phyloP scores from a whole-genome alignment of 2,888 invertebrate genomes.

The Cephonodes hylas region DNA sequence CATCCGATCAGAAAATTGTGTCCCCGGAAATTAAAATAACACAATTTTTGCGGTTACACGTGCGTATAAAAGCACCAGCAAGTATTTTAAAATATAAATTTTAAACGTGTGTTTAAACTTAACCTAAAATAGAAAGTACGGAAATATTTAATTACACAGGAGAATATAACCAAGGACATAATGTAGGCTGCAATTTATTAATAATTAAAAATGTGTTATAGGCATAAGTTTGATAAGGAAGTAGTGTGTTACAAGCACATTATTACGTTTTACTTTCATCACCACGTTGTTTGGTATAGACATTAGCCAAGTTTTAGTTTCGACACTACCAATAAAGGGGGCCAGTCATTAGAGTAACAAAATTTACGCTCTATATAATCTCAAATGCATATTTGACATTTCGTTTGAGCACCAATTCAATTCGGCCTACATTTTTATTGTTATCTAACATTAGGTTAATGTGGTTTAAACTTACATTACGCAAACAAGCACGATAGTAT shows the following conservation, averaged over 20 bases:
- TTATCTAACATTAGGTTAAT: slow-evolving; percentile 28
- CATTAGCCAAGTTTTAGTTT: slow-evolving; percentile 42
- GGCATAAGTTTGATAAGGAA: not conserved
- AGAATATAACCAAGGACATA: not conserved
- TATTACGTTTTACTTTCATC: slow-evolving; percentile 30
- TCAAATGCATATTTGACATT: slow-evolving; percentile 28
- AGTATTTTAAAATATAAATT: not conserved
- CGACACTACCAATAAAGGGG: slow-evolving; percentile 36
- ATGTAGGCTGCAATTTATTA: not conserved
- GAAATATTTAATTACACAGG: not conserved
- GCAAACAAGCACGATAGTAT: not conserved
- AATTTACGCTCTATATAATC: slow-evolving; percentile 41
- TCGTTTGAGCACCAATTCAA: slow-evolving; percentile 20
- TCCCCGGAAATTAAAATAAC: not conserved
- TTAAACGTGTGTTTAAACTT: not conserved
- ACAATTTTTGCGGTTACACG: not conserved
- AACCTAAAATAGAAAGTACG: not conserved
- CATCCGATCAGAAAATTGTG: not conserved
- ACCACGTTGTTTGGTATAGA: slow-evolving; percentile 36
- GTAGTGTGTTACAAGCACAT: not conserved
- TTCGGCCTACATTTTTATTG: slow-evolving; percentile 26
- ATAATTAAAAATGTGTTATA: not conserved
- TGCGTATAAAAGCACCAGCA: not conserved
- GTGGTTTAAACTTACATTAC: not conserved
- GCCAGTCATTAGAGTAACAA: slow-evolving; percentile 33